Conservation (phyloP, 2,113 vertebrate genomes). For the Psittacus erithacus region DNA sequence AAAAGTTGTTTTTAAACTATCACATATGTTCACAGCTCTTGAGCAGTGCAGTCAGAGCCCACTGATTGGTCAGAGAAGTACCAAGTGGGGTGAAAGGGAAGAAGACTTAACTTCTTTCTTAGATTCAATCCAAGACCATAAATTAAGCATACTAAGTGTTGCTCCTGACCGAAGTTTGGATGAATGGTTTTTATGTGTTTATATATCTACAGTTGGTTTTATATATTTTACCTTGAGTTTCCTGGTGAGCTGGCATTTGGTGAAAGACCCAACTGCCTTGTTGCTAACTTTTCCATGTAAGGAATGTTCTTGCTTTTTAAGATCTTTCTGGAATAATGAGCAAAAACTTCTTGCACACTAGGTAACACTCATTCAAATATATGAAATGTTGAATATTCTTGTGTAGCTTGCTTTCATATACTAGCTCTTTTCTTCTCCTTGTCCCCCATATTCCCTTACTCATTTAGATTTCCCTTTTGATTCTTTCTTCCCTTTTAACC, state of each 20-base stretch:
- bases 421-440: not conserved
- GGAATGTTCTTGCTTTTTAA: not conserved
- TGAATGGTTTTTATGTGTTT: not conserved
- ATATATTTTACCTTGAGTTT: not conserved
- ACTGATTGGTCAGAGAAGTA: not conserved
- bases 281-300: not conserved
- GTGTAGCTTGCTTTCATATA: not conserved
- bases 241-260: not conserved
- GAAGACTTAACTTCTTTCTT: not conserved
- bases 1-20: not conserved
- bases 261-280: not conserved
- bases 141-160: not conserved
- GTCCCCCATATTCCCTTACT: not conserved
- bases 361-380: not conserved
- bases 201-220: not conserved
- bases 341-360: not conserved
- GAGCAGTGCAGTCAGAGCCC: not conserved
- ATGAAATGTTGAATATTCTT: not conserved
- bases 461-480: not conserved
- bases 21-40: not conserved
- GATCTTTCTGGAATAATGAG: not conserved
- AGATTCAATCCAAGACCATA: not conserved
- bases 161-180: not conserved
- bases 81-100: not conserved
- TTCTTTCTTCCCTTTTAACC: not conserved